Evolutionary conservation across 1,140 invertebrate genomes (phyloP).

Genomic region (Bombus huntii): DNA sequence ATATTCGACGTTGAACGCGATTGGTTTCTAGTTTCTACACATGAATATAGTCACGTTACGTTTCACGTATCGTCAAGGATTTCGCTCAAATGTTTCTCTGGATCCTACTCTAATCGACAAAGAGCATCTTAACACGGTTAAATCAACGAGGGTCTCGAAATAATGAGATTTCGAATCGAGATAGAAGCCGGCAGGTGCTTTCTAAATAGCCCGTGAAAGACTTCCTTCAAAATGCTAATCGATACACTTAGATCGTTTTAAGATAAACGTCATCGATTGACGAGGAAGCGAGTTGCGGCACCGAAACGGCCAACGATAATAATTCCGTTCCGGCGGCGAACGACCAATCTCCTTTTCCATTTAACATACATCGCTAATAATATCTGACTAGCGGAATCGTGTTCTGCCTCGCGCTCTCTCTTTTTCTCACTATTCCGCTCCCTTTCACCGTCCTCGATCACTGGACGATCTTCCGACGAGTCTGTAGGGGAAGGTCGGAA

Average conservation of each 20-base stretch:
- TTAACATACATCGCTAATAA: constrained; percentile 50
- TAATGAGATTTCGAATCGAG: neutral
- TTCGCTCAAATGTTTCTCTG: neutral
- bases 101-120: neutral
- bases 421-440: neutral
- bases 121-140: neutral
- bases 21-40: neutral
- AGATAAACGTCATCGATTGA: constrained; percentile 12
- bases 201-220: neutral
- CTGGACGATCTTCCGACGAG: neutral
- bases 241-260: neutral
- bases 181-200: neutral
- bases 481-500: too few species aligned
- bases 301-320: constrained; percentile 24
- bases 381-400: constrained; percentile 36
- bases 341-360: constrained; percentile 47
- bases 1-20: neutral
- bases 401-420: neutral
- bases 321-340: constrained; percentile 27
- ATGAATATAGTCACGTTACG: too few species aligned
- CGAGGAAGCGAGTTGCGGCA: neutral
- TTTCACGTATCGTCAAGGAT: neutral
- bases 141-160: neutral
- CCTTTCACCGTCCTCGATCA: neutral
- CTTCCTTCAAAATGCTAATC: neutral